Base-by-base conservation (phyloP, 2,888 invertebrate genomes). In the Stenolophus ochropezus region DNA sequence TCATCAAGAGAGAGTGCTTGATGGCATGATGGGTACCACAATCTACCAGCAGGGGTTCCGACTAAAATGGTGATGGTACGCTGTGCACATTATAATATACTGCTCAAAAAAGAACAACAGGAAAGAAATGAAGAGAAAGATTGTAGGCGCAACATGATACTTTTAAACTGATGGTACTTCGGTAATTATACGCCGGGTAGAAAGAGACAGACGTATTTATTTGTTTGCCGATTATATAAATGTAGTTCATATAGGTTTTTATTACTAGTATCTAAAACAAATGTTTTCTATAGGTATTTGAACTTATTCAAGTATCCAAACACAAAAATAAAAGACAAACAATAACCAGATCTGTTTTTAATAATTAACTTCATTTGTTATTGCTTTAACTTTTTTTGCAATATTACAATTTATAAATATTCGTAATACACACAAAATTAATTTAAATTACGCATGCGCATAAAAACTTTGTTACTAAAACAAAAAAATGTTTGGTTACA, bases 51-150 rank as follows among this genome's bases (percentile, higher is more conserved):
- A 78, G 78, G 78, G 76, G 78, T 61, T 47, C 65, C 6, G 42
- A 78, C 78, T 65, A 69, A 78, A 78, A 78, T 78, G 78, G 78
- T 78, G 78, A 78, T 78, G 78, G 65, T 78, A 49, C 65, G 61
- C 27, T 4, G 20, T 56, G 25, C 76, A 76, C 42, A 76, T 76
- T 73, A 49, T 73, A 56, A 76, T 76, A 76, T 56, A 56, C 53
- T 53, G 25, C 33, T 56, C 27, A 56, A 56, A 74, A 76, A 76
- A 76, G 56, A 76, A n/a, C 21, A 58, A 76, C 20, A 56, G 20
- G 56, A 76, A 42, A 76, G 8, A 74, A 74, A 56, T 27, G 27
- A 76, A 33, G 56, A 75, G 56, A 75, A 53, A 75, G 23, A 56
- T 75, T 75, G 47, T 53, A 56, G 53, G 27, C 56, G 16, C 58